Percentiles rank a stretch among this genome's conserved stretches.
phyloP scores from a whole-genome alignment of 2,797 vertebrate genomes.

The Enoplosus armatus region DNA sequence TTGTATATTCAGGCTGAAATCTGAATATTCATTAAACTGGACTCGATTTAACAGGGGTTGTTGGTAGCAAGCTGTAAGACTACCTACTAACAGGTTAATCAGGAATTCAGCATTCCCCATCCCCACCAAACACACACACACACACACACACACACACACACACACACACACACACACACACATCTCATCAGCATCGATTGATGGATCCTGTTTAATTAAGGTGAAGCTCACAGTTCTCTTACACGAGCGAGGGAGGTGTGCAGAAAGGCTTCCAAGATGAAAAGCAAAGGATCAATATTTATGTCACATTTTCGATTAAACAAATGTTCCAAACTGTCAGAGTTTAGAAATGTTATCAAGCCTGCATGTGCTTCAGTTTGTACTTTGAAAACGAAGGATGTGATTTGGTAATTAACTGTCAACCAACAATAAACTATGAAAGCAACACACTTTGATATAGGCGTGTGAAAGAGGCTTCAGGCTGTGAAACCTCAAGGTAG shows the following conservation, averaged over 20 bases:
- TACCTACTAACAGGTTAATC: background rate
- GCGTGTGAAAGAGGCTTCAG: background rate
- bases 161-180: too few species aligned
- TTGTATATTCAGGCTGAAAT: background rate
- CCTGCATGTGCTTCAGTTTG: background rate
- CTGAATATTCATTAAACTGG: background rate
- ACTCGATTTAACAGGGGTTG: background rate
- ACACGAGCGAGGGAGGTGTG: background rate
- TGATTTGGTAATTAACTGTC: background rate
- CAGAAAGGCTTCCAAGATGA: slow-evolving; percentile 7
- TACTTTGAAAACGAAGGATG: background rate
- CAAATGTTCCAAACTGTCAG: background rate
- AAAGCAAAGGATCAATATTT: slow-evolving; percentile 32
- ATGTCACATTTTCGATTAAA: background rate
- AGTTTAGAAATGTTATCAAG: background rate
- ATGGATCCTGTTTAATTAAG: slow-evolving; percentile 35
- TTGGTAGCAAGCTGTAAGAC: background rate
- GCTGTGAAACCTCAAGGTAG: slow-evolving; percentile 12
- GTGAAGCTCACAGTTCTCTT: slow-evolving; percentile 21
- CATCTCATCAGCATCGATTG: slow-evolving; percentile 1
- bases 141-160: slow-evolving; percentile 3
- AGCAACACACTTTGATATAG: background rate
- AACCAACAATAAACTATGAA: background rate
- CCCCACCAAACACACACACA: background rate
- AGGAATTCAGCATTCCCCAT: background rate